Percentiles rank a stretch among this genome's conserved stretches.
phyloP scores from a whole-genome alignment of 2,113 vertebrate species.

The Poecilia latipinna region DNA sequence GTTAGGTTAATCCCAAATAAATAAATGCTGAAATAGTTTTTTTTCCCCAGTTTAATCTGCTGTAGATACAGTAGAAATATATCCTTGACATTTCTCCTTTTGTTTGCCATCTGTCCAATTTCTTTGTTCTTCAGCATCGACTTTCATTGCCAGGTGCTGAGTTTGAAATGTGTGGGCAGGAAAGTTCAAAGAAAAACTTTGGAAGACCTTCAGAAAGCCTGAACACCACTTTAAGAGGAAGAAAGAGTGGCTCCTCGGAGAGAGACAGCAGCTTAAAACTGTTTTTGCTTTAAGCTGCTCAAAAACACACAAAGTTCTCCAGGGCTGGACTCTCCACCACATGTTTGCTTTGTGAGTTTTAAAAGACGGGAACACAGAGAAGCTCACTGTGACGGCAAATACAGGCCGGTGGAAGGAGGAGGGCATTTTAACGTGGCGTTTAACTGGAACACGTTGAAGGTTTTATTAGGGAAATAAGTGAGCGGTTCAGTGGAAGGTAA shows the following conservation, averaged over 20 bases:
- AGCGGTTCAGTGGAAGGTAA: slow-evolving; percentile 16
- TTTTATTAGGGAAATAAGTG: slow-evolving; percentile 27
- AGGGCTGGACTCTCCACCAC: not conserved
- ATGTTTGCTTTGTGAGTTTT: not conserved
- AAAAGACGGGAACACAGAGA: slow-evolving; percentile 11
- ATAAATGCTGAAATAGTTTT: not conserved
- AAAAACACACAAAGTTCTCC: not conserved
- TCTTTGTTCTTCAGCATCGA: not conserved
- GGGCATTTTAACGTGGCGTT: slow-evolving; percentile 24
- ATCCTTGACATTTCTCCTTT: not conserved
- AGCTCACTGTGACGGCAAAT: not conserved
- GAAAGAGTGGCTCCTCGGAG: not conserved
- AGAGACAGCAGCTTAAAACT: not conserved
- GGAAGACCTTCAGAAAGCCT: not conserved
- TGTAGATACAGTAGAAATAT: not conserved
- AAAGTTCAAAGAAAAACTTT: not conserved
- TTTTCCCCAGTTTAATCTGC: not conserved
- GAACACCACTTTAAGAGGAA: not conserved
- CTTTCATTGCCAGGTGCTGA: not conserved
- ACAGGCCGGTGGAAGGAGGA: slow-evolving; percentile 1
- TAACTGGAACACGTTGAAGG: slow-evolving; percentile 18
- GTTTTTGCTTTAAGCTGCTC: not conserved
- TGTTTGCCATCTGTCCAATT: not conserved
- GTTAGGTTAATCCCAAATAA: not conserved
- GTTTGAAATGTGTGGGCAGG: not conserved